Evolutionary conservation across 2,113 vertebrate species (phyloP).

Genomic region (Sardina pilchardus): DNA sequence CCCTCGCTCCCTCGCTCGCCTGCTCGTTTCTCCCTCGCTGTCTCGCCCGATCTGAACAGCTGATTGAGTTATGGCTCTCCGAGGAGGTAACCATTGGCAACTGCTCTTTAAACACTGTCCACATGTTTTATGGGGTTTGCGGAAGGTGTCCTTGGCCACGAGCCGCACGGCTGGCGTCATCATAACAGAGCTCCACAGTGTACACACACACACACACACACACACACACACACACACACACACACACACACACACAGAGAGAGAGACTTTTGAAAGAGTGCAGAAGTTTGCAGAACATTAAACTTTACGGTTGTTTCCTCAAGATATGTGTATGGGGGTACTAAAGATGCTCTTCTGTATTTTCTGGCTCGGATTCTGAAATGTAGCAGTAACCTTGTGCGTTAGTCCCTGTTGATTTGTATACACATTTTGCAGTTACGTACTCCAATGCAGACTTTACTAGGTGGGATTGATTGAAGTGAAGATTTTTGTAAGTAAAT

Average conservation of each 20-base stretch:
- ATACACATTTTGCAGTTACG: not conserved
- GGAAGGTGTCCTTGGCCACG: conserved; percentile 6
- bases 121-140: conserved; percentile 4
- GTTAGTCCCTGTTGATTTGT: not conserved
- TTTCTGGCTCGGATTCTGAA: not conserved
- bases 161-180: not conserved
- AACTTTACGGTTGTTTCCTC: not conserved
- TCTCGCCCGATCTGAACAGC: not conserved
- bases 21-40: no score
- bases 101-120: not conserved
- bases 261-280: not conserved
- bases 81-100: not conserved
- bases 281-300: not conserved
- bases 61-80: conserved; percentile 5
- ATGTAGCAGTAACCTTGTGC: not conserved
- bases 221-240: conserved; percentile 14
- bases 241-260: not conserved
- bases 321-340: not conserved
- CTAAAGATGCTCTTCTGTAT: not conserved
- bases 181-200: not conserved
- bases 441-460: not conserved
- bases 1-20: no score
- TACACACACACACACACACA: not conserved
- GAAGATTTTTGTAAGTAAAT: no score
- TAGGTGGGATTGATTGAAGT: no score